Percentiles rank a stretch among this genome's conserved stretches.
Evolutionary conservation across 2,888 invertebrate genomes (phyloP).

Genomic region (Cataglyphis livida): DNA sequence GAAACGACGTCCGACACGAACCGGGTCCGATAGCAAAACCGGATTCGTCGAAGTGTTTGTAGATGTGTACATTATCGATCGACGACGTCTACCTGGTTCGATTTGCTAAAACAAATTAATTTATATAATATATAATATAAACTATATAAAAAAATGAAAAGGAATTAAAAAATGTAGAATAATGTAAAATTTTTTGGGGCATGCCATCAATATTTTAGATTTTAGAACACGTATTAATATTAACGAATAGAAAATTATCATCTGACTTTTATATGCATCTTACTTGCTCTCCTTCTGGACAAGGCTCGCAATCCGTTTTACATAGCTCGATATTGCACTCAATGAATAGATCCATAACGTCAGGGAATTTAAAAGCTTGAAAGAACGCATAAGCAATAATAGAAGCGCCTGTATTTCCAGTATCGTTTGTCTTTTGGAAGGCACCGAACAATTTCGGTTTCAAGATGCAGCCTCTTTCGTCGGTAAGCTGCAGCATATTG

Average conservation of each 20-base stretch:
- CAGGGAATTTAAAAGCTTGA: slow-evolving; percentile 94
- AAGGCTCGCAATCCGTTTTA: slow-evolving; percentile 92
- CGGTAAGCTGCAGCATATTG: slow-evolving; percentile 90
- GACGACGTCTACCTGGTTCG: slow-evolving; percentile 86
- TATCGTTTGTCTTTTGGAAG: slow-evolving; percentile 93
- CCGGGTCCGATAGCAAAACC: slow-evolving; percentile 87
- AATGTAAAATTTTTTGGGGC: neutral
- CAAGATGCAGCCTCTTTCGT: slow-evolving; percentile 91
- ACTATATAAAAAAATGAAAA: neutral
- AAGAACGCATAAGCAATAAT: slow-evolving; percentile 93
- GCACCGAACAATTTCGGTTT: slow-evolving; percentile 93
- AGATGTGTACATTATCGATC: slow-evolving; percentile 76
- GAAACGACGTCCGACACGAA: slow-evolving; percentile 89
- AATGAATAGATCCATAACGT: slow-evolving; percentile 93
- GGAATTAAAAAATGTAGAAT: neutral
- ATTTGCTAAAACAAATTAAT: slow-evolving; percentile 83
- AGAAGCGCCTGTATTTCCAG: slow-evolving; percentile 91
- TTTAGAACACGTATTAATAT: neutral
- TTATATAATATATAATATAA: neutral
- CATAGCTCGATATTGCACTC: slow-evolving; percentile 94
- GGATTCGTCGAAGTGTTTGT: slow-evolving; percentile 82
- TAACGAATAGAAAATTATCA: neutral
- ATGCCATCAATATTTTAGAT: neutral
- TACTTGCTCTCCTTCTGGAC: slow-evolving; percentile 89
- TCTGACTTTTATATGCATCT: neutral